Evolutionary conservation across 2,113 vertebrate species (phyloP), one percentile per base, ranked within the genome.

Genomic region (Guaruba guarouba): DNA sequence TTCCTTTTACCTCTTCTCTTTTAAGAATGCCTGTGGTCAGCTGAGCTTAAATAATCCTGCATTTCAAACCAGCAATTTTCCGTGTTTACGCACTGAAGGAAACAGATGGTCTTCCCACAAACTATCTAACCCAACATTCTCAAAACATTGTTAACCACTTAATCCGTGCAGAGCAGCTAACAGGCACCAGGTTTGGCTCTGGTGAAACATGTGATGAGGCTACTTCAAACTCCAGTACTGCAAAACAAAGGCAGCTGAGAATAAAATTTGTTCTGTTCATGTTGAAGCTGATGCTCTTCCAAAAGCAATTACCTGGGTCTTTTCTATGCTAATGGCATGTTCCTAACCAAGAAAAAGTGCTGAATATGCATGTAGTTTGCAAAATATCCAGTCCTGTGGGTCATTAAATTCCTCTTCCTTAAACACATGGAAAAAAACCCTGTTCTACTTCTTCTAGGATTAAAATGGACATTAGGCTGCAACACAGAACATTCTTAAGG

Each of bases 41-140:
- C 82, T 61, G 55, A 93, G 74, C 96, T 97, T 85, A 91, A 95
- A 96, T 92, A 97, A 96, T 64, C 89, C 87, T 83, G 82, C 91
- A 96, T 97, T 98, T 97, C 97, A 96, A 97, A 96, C 96, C 90
- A 97, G 95, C 95, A 95, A 97, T 98, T 98, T 96, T 96, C 95
- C 92, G 96, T 98, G 97, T 98, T 98, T 98, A 97, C 3, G 25
- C 49, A 79, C 94, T 98, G 82, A 97, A 95, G 97, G 96, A 97
- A 98, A 97, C 98, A 98, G 97, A 98, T 98, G 97, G 97, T 66
- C 62, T 90, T 96, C 96, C 97, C 98, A 95, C 96, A 96, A 94
- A 86, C 79, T 63, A 55, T 59, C 15, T 24, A 88, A 93, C 90
- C 95, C 90, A 95, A 54, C 90, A 75, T 85, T 96, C 95, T 86